Evolutionary conservation across 2,888 invertebrate species (phyloP), one percentile per base, ranked within the genome.

Genomic region (Cheilosia vulpina): DNA sequence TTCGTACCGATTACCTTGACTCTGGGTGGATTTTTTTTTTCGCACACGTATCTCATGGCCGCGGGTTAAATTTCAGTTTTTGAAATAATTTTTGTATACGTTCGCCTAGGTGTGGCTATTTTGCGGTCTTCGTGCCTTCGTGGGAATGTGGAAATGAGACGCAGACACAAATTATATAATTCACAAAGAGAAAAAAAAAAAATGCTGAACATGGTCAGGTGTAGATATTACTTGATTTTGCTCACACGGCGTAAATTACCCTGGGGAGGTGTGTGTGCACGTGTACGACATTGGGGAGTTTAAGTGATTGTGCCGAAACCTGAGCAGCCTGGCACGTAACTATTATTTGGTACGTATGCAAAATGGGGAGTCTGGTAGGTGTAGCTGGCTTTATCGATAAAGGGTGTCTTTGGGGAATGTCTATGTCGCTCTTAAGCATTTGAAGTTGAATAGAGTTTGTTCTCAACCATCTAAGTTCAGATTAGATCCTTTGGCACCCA

Each of bases 1-100:
- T 80, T 71, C 75, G 75, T 68, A 73, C 17, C 15, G 58, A 21
- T 47, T 63, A 69, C 83, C 83, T 84, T 84, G 83, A 65, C 69
- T 78, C 57, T 45, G 73, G 78, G 24, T 24, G 2, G 58, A 34
- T 71, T 47, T 47, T 31, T 17, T 17, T 38, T 41, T 58, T 34
- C 13, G 19, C 50, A 34, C 43, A 65, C 55, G 52, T 68, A 57
- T 41, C 34, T 75, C 83, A 79, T 73, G 79, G 79, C 24, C 73
- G 38, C 31, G 79, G 68, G n/a, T 76, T 66, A 38, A 43, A 50
- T 66, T 75, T 75, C 75, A 65, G 55, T 24, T 17, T 58, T 68
- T 55, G 45, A 34, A 45, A 55, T 45, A n/a, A 19, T n/a, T 55
- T 53, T 68, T 21, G 11, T 38, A 9, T 31, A 11, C 19, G 19